These are phyloP conservation scores for Nephrocerus scutellatus DNA, from an alignment of 2,888 invertebrate genomes.

Conservation along the genomic window DNA sequence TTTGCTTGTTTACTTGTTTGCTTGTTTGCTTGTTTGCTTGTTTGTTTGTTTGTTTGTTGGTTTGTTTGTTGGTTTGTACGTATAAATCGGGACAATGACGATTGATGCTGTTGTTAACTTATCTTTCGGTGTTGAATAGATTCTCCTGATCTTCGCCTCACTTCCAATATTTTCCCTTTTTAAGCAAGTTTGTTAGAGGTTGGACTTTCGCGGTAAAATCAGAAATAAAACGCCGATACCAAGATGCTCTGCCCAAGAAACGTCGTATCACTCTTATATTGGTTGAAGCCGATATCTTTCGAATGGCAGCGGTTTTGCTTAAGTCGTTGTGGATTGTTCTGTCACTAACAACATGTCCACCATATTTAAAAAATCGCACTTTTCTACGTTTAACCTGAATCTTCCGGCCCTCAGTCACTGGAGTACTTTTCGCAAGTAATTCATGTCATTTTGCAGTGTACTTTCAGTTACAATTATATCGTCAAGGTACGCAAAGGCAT, in stretches of 20 bases:
- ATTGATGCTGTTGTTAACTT: no score
- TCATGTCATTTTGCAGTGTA: neutral
- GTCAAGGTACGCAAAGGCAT: constrained; percentile 4
- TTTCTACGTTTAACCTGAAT: neutral
- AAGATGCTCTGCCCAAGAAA: neutral
- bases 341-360: neutral
- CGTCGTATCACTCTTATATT: constrained; percentile 1
- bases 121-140: no score
- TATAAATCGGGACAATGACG: no score
- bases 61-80: no score
- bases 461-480: constrained; percentile 1
- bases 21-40: no score
- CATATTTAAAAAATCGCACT: neutral
- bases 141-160: neutral
- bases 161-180: neutral
- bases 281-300: neutral
- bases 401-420: neutral
- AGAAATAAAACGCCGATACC: constrained; percentile 1
- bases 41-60: no score
- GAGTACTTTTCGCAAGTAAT: neutral
- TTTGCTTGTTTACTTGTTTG: no score
- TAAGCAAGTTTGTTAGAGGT: neutral
- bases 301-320: neutral
- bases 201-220: neutral
- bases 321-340: constrained; percentile 1